Evolutionary conservation across 2,888 invertebrate genomes (phyloP).

Genomic region (Sesia bembeciformis): DNA sequence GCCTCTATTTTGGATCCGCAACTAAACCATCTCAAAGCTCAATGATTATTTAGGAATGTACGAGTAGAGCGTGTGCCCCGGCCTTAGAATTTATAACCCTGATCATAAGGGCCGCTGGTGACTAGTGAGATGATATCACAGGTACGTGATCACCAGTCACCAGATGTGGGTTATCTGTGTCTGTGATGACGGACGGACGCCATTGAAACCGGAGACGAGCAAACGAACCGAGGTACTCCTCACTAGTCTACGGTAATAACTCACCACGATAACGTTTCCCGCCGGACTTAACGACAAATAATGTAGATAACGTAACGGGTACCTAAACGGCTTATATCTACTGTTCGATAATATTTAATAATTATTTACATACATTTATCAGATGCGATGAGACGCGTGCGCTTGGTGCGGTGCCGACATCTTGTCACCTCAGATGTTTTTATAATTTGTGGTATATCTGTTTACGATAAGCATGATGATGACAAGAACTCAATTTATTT

Average conservation of each 20-base stretch:
- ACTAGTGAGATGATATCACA: slow-evolving; percentile 4
- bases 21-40: too few relatives aligned
- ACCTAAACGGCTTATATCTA: slow-evolving; percentile 65
- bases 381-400: slow-evolving; percentile 54
- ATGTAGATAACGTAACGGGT: slow-evolving; percentile 62
- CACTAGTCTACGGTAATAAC: slow-evolving; percentile 46
- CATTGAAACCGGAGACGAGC: slow-evolving; percentile 50
- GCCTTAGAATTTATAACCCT: too few relatives aligned
- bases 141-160: slow-evolving; percentile 24
- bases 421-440: slow-evolving; percentile 32
- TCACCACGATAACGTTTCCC: slow-evolving; percentile 59
- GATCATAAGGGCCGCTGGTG: neutral
- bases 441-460: slow-evolving; percentile 39
- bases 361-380: slow-evolving; percentile 68
- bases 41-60: too few relatives aligned
- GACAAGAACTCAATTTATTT: neutral
- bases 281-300: slow-evolving; percentile 67
- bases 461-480: slow-evolving; percentile 15
- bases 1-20: too few relatives aligned
- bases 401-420: slow-evolving; percentile 31
- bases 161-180: slow-evolving; percentile 36
- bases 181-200: slow-evolving; percentile 16
- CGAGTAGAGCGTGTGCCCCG: too few relatives aligned
- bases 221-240: slow-evolving; percentile 26
- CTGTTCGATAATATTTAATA: slow-evolving; percentile 67